Base-by-base conservation (phyloP, 1,140 invertebrate genomes). In the Oncopodura yosiiana region DNA sequence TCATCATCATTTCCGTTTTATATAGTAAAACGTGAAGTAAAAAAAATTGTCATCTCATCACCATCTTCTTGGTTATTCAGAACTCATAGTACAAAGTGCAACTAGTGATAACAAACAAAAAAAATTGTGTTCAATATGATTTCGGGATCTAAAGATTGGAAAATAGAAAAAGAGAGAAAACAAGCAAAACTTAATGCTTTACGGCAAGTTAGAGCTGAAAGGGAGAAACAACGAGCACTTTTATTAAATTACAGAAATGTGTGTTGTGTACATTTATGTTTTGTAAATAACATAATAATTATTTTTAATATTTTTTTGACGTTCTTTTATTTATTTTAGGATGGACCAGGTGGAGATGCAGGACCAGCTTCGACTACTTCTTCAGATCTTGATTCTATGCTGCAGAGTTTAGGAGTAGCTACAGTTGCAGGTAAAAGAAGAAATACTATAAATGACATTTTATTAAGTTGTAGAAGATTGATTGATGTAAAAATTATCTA, bases 371-470 rank as follows among this genome's bases (percentile, higher is more conserved):
- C 49, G 0, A 38, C 18, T 38, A 38, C 11, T 38, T n/a, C 36
- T 11, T 38, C 18, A 2, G 54, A 56, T 56, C 29, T 56, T 8
- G 48, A 56, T 34, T 36, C 27, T 6, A 49, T 56, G 46, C 54
- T 56, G 21, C 16, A 58, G 24, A 36, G 23, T 3, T 43, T 90
- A 49, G 86, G 86, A 34, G 82, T 91, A 55, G 84, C 86, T 14
- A 85, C 87, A 24, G 83, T 89, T 11, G 86, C 86, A 63, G 77
- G 77, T 79, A 72, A n/a, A n/a, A n/a, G n/a, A n/a, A n/a, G n/a
- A n/a, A n/a, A n/a, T n/a, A n/a, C n/a, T n/a, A n/a, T n/a, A n/a
- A n/a, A n/a, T n/a, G n/a, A n/a, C n/a, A n/a, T n/a, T n/a, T 42
- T 19, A 27, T 38, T 34, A 16, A 38, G 4, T 21, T 9, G 24